These are phyloP conservation scores for Chaetops frenatus DNA, from an alignment of 2,113 vertebrate genomes.

Conservation along the genomic window DNA sequence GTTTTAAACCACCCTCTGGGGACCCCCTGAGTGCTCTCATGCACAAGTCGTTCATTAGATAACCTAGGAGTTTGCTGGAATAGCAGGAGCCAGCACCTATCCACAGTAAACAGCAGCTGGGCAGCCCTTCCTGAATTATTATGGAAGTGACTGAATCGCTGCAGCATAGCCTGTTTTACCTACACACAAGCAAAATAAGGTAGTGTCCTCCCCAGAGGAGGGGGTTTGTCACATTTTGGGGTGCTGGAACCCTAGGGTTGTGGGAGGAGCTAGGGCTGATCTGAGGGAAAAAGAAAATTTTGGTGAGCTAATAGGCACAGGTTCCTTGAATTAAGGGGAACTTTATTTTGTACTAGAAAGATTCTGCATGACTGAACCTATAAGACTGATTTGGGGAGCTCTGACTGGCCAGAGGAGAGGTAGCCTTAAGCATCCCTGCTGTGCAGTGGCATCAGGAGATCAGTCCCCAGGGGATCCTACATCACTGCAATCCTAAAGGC, in stretches of 20 bases:
- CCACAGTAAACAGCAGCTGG: background rate
- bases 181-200: background rate
- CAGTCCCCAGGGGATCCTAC: accelerated
- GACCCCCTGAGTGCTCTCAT: background rate
- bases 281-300: background rate
- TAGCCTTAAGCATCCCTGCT: background rate
- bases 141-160: background rate
- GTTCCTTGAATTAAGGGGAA: background rate
- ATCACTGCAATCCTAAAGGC: background rate
- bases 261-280: background rate
- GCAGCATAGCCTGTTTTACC: background rate
- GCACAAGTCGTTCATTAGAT: slow-evolving; percentile 50
- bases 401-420: background rate
- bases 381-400: background rate
- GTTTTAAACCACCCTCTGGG: background rate
- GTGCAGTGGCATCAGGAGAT: accelerated
- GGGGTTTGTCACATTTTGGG: background rate
- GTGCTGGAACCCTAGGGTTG: background rate
- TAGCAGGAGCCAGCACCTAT: slow-evolving; percentile 41
- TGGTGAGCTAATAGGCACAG: background rate
- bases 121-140: background rate
- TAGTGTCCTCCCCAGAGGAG: background rate
- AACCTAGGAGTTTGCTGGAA: slow-evolving; percentile 47
- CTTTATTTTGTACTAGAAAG: background rate
- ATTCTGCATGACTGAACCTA: background rate